Conservation (phyloP, 2,797 vertebrate species). For the Onychomys leucogaster region DNA sequence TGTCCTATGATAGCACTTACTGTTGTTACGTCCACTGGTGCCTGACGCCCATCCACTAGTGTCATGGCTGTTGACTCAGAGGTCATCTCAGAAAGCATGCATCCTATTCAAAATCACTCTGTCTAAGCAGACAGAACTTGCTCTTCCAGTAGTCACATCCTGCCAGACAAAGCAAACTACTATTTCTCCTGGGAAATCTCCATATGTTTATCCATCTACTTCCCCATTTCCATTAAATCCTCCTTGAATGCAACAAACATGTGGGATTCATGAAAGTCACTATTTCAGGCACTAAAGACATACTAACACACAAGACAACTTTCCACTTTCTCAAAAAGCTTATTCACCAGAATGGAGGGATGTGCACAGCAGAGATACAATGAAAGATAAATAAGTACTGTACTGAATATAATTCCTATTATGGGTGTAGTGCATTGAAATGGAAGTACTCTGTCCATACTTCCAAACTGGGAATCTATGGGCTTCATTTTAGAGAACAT, state of each 20-base stretch:
- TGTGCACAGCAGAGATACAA: background rate
- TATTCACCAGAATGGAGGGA: background rate
- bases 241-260: background rate
- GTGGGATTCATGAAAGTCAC: background rate
- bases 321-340: background rate
- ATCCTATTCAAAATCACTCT: background rate
- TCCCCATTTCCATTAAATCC: background rate
- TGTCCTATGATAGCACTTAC: background rate
- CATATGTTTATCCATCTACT: background rate
- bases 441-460: background rate
- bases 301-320: background rate
- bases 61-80: background rate
- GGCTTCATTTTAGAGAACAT: background rate
- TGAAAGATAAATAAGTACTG: background rate
- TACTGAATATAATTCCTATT: background rate
- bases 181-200: background rate
- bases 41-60: background rate
- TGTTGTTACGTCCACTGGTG: background rate
- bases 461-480: background rate
- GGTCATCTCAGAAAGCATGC: background rate
- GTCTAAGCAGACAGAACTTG: background rate
- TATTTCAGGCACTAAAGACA: background rate
- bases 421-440: background rate
- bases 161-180: conserved; percentile 24
- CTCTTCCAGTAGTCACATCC: background rate